Conservation (phyloP, 2,797 vertebrate species). For the Smutsia gigantea region DNA sequence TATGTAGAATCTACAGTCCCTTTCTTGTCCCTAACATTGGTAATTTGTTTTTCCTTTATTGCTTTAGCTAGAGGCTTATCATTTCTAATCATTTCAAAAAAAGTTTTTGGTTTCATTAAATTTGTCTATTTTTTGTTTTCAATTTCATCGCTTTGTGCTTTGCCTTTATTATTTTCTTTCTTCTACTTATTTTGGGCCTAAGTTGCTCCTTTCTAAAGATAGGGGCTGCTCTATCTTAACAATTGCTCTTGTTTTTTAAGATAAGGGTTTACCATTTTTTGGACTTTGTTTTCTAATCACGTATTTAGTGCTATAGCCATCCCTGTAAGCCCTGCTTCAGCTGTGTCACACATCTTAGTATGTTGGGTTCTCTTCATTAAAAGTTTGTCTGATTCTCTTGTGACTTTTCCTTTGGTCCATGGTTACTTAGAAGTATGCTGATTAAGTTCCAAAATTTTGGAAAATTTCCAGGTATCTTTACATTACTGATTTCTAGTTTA, state of each 20-base stretch:
- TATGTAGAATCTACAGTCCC: neutral
- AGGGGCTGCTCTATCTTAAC: no score
- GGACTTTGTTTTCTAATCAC: neutral
- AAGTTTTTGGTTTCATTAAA: neutral
- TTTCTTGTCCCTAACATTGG: neutral
- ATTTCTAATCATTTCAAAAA: neutral
- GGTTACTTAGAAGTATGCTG: neutral
- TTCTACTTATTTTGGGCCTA: neutral
- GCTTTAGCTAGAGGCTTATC: neutral
- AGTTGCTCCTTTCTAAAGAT: neutral
- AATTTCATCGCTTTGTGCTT: neutral
- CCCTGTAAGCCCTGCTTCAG: neutral
- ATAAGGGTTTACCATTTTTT: neutral
- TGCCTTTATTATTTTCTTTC: neutral
- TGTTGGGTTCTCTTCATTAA: neutral
- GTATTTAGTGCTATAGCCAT: neutral
- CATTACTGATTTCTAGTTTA: neutral
- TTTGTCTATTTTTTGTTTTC: neutral
- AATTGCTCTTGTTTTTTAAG: neutral
- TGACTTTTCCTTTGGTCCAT: neutral
- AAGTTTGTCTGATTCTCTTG: neutral
- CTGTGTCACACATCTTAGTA: neutral
- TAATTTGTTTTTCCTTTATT: neutral
- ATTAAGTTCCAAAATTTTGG: neutral
- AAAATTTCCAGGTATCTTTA: neutral